Base-by-base conservation (phyloP, 2,797 vertebrate genomes). In the Pelobates cultripes region DNA sequence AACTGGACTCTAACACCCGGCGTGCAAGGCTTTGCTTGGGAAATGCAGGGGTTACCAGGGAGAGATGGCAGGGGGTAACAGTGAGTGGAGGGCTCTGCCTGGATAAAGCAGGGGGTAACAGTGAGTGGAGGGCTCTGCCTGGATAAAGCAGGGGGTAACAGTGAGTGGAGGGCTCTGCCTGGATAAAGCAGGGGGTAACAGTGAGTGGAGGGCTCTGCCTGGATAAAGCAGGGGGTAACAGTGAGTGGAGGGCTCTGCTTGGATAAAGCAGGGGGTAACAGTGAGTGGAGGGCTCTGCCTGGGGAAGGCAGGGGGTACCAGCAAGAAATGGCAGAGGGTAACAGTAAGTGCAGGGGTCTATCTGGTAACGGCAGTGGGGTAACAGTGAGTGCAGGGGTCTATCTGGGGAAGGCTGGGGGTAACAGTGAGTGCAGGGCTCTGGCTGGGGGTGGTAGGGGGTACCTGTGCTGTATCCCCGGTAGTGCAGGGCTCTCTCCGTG, bases 351-450 rank as follows among this genome's bases (percentile, higher is more conserved):
- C 28, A 28, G 1, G 28, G 28, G 28, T 28, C 28, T 28, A 28
- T 28, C 28, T 28, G 45, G 28, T 28, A 28, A 28, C 28, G 28
- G 28, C 28, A 28, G n/a, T 2, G 28, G 28, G 28, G 28, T 28
- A 28, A 28, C 28, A 28, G 28, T 28, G 28, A 28, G 28, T 28
- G 28, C 28, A 14, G 74, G 44, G 73, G 77, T 77, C 75, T 63
- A 75, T 83, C 77, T 82, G 9, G 51, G 51, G 78, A 53, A 42
- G 73, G 53, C 4, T 41, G 69, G 84, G 28, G 70, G 69, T 85
- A 81, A 70, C 85, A 81, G 86, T 76, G 87, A 84, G 86, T 57
- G 85, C 86, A 77, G 86, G 74, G 77, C 14, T 80, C 84, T 83
- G 79, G 70, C 77, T 80, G 76, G 75, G 81, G 67, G 78, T 77